phyloP scores from a whole-genome alignment of 2,888 invertebrate genomes.

The Folsomia candida region DNA sequence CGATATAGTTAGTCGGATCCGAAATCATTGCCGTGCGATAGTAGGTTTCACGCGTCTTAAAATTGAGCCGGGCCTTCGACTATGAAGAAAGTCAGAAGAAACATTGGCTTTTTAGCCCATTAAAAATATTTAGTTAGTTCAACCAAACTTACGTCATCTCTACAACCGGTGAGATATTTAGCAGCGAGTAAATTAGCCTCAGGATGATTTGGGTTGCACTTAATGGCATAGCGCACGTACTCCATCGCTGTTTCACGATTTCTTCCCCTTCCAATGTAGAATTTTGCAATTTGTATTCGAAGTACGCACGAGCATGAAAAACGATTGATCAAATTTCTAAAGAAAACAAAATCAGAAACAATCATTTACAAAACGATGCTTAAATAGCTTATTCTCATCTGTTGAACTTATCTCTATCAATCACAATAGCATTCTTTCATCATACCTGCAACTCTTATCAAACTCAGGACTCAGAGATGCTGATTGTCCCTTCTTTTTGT shows the following conservation, averaged over 20 bases:
- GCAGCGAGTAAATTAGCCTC: too few relatives aligned
- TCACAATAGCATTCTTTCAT: not conserved
- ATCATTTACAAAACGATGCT: not conserved
- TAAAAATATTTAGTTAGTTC: too few relatives aligned
- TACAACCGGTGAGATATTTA: too few relatives aligned
- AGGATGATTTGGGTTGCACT: too few relatives aligned
- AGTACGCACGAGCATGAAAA: not conserved
- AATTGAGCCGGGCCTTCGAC: not conserved
- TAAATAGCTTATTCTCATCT: not conserved
- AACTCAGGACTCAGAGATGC: not conserved
- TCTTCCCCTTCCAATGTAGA: not conserved
- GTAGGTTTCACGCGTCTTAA: not conserved
- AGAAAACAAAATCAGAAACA: too few relatives aligned
- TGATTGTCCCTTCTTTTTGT: not conserved
- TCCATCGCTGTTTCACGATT: not conserved
- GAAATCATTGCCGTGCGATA: not conserved
- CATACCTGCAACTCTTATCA: not conserved
- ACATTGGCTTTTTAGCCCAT: too few relatives aligned
- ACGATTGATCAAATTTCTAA: not conserved
- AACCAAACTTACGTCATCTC: too few relatives aligned
- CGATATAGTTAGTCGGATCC: not conserved
- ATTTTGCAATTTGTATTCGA: not conserved
- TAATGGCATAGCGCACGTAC: not conserved
- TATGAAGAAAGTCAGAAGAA: not conserved
- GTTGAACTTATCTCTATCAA: not conserved